Conservation (phyloP, 2,113 vertebrate species). For the Melierax canorus region DNA sequence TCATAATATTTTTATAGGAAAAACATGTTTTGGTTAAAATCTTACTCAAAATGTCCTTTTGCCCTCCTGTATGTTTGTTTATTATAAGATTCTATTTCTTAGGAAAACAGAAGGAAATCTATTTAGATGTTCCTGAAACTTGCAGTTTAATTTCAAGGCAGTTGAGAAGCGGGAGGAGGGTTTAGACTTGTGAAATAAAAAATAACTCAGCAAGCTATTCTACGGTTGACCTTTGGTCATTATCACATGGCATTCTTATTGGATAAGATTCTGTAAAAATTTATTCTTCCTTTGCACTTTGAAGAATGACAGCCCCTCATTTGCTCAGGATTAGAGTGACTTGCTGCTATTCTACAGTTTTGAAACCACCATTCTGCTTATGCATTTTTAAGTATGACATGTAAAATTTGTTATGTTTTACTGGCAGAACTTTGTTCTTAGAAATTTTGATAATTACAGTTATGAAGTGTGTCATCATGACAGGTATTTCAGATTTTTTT, state of each 20-base stretch:
- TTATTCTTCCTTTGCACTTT: background rate
- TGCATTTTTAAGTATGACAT: background rate
- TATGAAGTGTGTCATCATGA: rapidly evolving
- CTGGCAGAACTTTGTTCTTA: background rate
- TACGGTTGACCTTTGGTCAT: background rate
- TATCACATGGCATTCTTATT: background rate
- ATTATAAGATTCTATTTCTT: slow-evolving; percentile 60
- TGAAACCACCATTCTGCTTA: background rate
- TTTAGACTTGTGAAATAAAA: slow-evolving; percentile 30
- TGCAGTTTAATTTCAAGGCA: slow-evolving; percentile 36
- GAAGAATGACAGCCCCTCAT: background rate
- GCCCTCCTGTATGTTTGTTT: slow-evolving; percentile 60
- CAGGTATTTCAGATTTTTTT: background rate
- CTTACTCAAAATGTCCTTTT: slow-evolving; percentile 59
- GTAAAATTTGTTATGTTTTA: background rate
- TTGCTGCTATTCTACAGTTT: background rate
- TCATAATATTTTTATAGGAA: slow-evolving; percentile 67
- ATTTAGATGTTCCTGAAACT: slow-evolving; percentile 60
- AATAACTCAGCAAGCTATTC: slow-evolving; percentile 10
- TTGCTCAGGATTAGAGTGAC: background rate
- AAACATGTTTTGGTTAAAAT: slow-evolving; percentile 64
- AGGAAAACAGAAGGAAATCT: slow-evolving; percentile 58
- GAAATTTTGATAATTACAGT: background rate
- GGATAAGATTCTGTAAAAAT: background rate
- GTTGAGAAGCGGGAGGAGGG: background rate